Evolutionary conservation across 2,888 invertebrate genomes (phyloP).

Genomic region (Mesorhabditis sp.): DNA sequence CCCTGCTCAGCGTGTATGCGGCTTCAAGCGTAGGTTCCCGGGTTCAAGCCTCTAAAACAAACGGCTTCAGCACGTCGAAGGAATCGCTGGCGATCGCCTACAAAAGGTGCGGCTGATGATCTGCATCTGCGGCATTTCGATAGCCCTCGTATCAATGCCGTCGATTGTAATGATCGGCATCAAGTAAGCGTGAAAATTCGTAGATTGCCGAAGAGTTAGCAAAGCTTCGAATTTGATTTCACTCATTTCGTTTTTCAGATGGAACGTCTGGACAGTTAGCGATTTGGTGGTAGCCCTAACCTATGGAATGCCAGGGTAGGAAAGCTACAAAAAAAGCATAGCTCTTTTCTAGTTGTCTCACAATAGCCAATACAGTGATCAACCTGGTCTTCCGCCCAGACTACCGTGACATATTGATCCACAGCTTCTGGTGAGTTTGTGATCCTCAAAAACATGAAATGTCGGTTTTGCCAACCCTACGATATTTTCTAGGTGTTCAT

Average conservation of each 20-base stretch:
- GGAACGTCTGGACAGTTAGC: background rate
- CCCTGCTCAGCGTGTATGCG: slow-evolving; percentile 11
- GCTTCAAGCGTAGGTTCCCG: slow-evolving; percentile 11
- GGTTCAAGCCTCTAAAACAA: too few relatives aligned
- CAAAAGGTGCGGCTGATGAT: background rate
- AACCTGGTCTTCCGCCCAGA: background rate
- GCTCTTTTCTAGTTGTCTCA: background rate
- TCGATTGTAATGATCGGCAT: slow-evolving; percentile 15
- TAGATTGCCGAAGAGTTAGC: background rate
- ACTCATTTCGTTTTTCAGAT: background rate
- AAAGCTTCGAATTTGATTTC: background rate
- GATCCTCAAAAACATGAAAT: too few relatives aligned
- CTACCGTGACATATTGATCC: background rate
- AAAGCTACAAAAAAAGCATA: background rate
- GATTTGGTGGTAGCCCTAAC: slow-evolving; percentile 2
- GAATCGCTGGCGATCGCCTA: background rate
- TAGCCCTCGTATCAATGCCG: slow-evolving; percentile 13
- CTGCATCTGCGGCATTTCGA: slow-evolving; percentile 11
- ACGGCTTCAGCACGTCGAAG: background rate
- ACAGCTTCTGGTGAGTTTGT: background rate
- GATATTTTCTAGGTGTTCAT: too few relatives aligned
- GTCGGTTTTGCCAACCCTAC: too few relatives aligned
- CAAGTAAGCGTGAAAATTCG: slow-evolving; percentile 5
- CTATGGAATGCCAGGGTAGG: slow-evolving; percentile 5
- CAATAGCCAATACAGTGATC: background rate